Evolutionary conservation across 2,888 invertebrate species (phyloP).

Genomic region (Steinernema hermaphroditum): DNA sequence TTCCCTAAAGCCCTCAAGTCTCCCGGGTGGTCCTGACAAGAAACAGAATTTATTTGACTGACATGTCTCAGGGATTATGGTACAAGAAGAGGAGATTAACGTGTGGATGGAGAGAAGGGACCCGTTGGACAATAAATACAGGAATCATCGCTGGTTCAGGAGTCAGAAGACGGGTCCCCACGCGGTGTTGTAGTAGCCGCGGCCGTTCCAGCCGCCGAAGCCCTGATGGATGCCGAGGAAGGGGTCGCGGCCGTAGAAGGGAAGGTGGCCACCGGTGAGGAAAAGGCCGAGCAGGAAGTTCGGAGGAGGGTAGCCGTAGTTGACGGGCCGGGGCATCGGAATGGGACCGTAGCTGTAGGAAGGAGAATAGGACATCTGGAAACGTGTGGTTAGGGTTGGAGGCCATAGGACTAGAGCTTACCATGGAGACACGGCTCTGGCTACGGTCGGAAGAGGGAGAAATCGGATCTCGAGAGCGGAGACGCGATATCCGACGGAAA

Average conservation of each 20-base stretch:
- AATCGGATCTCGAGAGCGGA: slow-evolving; percentile 1
- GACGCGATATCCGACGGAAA: slow-evolving; percentile 34
- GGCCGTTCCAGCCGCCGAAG: slow-evolving; percentile 52
- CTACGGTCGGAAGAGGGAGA: slow-evolving; percentile 17
- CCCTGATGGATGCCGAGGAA: slow-evolving; percentile 35
- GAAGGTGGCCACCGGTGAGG: slow-evolving; percentile 16
- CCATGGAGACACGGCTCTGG: neutral
- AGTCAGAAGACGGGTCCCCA: slow-evolving; percentile 56
- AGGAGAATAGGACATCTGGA: slow-evolving; percentile 32
- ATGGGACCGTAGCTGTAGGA: slow-evolving; percentile 39
- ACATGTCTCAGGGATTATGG: neutral
- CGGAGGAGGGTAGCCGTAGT: slow-evolving; percentile 17
- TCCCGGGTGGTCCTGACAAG: neutral
- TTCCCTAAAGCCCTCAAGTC: no score
- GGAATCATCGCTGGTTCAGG: neutral
- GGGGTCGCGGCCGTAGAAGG: slow-evolving; percentile 16
- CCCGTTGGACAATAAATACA: neutral
- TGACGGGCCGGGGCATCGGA: slow-evolving; percentile 25
- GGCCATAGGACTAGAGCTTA: neutral
- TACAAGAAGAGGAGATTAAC: neutral
- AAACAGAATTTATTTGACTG: slow-evolving; percentile 12
- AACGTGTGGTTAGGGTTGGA: neutral
- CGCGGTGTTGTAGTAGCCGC: slow-evolving; percentile 48
- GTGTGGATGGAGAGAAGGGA: neutral
- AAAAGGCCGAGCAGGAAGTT: slow-evolving; percentile 19